These are phyloP conservation scores for Parazoanthus darwini DNA, from an alignment of 92 coral and sea anemone species.

Conservation along the genomic window DNA sequence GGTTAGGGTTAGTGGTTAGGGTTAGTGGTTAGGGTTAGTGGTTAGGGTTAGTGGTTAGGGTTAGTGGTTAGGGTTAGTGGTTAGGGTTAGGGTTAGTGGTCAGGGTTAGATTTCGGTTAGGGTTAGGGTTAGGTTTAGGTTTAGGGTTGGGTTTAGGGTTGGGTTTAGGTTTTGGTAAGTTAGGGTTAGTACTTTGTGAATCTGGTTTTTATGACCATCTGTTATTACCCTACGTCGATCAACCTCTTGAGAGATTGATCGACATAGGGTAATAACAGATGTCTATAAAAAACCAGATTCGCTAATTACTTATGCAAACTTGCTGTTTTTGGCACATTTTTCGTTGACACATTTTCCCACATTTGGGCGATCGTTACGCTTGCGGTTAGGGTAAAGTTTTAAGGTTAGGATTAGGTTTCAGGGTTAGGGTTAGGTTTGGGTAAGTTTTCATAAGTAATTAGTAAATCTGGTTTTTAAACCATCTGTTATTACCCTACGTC, in stretches of 20 bases:
- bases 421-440: background rate
- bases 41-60: too few species aligned
- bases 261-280: constrained; percentile 7
- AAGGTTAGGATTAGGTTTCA: background rate
- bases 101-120: background rate
- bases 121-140: constrained; percentile 6
- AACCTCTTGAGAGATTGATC: background rate
- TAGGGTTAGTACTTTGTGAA: background rate
- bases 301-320: background rate
- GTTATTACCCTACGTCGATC: background rate
- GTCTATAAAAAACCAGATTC: background rate
- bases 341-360: constrained; percentile 3
- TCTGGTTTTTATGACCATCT: background rate
- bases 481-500: background rate
- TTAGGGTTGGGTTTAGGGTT: background rate
- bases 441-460: background rate
- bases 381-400: background rate
- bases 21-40: too few species aligned
- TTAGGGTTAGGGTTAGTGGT: too few species aligned
- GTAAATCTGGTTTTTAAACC: background rate
- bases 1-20: too few species aligned
- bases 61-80: too few species aligned
- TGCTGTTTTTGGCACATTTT: background rate
- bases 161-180: constrained; percentile 3
- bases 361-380: background rate